Percentiles rank a stretch among this genome's conserved stretches.
Conservation (phyloP, 1,140 invertebrate species). For the Tenebrio molitor region DNA sequence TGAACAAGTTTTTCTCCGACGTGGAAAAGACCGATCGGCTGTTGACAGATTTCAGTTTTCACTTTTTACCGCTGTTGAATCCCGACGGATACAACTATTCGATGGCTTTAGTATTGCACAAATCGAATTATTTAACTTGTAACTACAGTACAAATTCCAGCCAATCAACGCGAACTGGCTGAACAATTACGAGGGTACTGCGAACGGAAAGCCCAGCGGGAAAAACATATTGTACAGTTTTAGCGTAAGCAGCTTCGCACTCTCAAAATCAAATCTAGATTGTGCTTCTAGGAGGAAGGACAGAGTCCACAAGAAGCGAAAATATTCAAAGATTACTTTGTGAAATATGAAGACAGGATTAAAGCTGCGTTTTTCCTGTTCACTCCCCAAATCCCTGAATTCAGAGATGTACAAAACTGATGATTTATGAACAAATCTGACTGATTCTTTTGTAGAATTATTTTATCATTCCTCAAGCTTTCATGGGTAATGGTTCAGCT, state of each 20-base stretch:
- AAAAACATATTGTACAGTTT: neutral
- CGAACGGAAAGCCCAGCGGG: neutral
- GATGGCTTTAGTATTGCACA: neutral
- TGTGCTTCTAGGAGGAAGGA: no score
- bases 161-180: constrained; percentile 2
- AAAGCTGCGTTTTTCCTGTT: constrained; percentile 9
- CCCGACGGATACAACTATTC: constrained; percentile 2
- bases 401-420: no score
- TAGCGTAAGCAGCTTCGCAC: neutral
- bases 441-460: no score
- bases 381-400: neutral
- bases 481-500: no score
- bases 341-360: neutral
- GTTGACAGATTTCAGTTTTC: neutral
- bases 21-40: neutral
- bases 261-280: no score
- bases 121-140: neutral
- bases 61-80: neutral
- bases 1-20: constrained; percentile 5
- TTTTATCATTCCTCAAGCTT: no score
- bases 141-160: neutral
- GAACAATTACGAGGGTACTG: neutral
- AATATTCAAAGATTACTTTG: constrained; percentile 1
- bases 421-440: no score
- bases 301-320: neutral